Percentiles rank a stretch among this genome's conserved stretches.
phyloP scores from a whole-genome alignment of 2,113 vertebrate species.

The Muscicapa adusta region DNA sequence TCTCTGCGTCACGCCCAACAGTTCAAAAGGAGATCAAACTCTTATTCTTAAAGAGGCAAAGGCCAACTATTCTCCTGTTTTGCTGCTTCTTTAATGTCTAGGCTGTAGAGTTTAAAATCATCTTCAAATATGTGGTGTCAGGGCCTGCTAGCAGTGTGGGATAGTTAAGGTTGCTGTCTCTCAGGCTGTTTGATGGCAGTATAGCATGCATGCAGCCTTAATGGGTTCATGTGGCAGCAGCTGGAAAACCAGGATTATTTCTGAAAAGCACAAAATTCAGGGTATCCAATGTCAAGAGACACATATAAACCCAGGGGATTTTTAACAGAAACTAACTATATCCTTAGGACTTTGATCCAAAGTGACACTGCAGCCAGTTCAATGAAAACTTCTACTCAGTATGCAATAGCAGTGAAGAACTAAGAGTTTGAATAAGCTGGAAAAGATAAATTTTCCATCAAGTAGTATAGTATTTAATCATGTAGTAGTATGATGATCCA shows the following conservation, averaged over 20 bases:
- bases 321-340: not conserved
- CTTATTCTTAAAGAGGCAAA: not conserved
- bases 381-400: not conserved
- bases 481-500: not conserved
- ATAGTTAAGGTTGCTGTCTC: not conserved
- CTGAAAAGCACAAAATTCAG: not conserved
- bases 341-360: not conserved
- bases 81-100: not conserved
- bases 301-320: not conserved
- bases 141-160: not conserved
- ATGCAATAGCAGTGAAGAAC: not conserved
- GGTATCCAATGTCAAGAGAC: not conserved
- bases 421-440: not conserved
- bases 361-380: not conserved
- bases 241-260: not conserved
- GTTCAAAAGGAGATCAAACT: not conserved
- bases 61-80: not conserved
- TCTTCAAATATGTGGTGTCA: not conserved
- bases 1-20: not conserved
- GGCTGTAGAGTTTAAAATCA: not conserved
- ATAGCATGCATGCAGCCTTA: accelerated
- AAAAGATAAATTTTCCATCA: not conserved
- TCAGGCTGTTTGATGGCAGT: not conserved
- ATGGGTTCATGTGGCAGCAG: not conserved
- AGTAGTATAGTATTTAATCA: too few relatives aligned